Evolutionary conservation across 2,797 vertebrate genomes (phyloP).

Genomic region (Hippopotamyrus pictus): DNA sequence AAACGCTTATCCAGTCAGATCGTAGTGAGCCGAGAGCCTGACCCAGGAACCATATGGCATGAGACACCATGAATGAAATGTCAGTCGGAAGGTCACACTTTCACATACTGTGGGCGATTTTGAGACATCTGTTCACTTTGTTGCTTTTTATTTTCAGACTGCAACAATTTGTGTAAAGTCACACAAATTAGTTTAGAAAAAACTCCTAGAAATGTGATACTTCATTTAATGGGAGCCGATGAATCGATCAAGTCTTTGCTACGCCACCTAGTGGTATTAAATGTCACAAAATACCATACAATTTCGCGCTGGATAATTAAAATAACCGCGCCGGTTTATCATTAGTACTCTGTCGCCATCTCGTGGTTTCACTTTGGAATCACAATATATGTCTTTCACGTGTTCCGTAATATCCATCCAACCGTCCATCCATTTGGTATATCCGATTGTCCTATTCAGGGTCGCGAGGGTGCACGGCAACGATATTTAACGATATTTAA

Average conservation of each 20-base stretch:
- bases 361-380: neutral
- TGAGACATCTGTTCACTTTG: neutral
- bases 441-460: neutral
- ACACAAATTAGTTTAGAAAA: neutral
- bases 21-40: neutral
- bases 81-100: neutral
- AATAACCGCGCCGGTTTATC: neutral
- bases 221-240: neutral
- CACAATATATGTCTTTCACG: neutral
- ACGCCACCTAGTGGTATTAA: neutral
- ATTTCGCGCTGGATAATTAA: neutral
- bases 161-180: neutral
- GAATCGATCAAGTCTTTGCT: neutral
- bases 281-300: neutral
- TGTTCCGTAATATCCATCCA: neutral
- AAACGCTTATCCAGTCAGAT: neutral
- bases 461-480: neutral
- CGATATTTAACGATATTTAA: neutral
- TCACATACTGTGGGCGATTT: neutral
- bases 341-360: constrained; percentile 6
- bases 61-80: neutral
- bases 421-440: neutral
- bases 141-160: neutral
- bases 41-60: neutral
- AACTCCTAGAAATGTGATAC: neutral